Conservation (phyloP, 1,140 invertebrate species). For the Drosophila prosaltans region DNA sequence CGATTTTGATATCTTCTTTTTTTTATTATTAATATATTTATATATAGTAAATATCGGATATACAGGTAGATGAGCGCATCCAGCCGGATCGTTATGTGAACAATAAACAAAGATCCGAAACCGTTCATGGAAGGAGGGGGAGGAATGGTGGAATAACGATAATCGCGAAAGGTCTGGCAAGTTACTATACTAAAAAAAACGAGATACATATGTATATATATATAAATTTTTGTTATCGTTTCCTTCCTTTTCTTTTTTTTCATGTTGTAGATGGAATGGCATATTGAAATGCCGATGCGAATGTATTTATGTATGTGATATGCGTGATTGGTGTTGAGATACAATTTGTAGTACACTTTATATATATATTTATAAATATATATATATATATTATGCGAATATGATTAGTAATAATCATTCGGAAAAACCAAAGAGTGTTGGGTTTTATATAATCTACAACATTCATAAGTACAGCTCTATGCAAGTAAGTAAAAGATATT, state of each 20-base stretch:
- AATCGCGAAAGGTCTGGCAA: slow-evolving; percentile 62
- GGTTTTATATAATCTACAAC: slow-evolving; percentile 36
- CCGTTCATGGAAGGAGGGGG: slow-evolving; percentile 38
- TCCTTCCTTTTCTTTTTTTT: slow-evolving; percentile 16
- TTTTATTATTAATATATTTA: slow-evolving; percentile 6
- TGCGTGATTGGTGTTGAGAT: slow-evolving; percentile 70
- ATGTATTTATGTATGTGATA: slow-evolving; percentile 33
- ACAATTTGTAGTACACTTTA: slow-evolving; percentile 58
- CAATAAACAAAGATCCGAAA: slow-evolving; percentile 74
- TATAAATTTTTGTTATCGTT: slow-evolving; percentile 28
- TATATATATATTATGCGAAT: slow-evolving; percentile 29
- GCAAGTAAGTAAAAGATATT: slow-evolving; percentile 46
- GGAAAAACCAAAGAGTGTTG: slow-evolving; percentile 40
- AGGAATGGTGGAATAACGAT: slow-evolving; percentile 28
- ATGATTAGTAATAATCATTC: slow-evolving; percentile 16
- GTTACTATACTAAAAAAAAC: slow-evolving; percentile 70
- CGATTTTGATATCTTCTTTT: background rate
- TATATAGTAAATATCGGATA: slow-evolving; percentile 15
- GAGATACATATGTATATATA: slow-evolving; percentile 61
- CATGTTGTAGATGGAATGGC: slow-evolving; percentile 29
- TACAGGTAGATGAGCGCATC: slow-evolving; percentile 40
- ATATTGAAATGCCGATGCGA: slow-evolving; percentile 30
- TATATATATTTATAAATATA: slow-evolving; percentile 4
- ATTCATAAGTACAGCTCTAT: slow-evolving; percentile 38
- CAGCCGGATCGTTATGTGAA: slow-evolving; percentile 58